phyloP scores from a whole-genome alignment of 2,113 vertebrate genomes.

The Cromileptes altivelis region DNA sequence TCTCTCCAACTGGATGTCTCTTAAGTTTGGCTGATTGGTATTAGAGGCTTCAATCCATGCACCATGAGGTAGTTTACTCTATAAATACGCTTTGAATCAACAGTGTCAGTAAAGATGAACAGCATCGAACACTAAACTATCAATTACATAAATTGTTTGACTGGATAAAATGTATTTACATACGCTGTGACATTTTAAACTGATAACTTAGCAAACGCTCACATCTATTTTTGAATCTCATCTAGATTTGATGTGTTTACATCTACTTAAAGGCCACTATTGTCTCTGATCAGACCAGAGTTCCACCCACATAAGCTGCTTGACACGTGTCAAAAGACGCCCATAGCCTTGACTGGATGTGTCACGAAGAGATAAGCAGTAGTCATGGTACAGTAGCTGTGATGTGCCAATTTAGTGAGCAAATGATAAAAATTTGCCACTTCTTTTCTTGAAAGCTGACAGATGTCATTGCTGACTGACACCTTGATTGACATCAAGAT shows the following conservation, averaged over 20 bases:
- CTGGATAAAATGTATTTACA: not conserved
- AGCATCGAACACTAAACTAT: not conserved
- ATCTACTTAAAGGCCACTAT: constrained; percentile 3
- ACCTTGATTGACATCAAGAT: no score
- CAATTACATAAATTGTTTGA: not conserved
- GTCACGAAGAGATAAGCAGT: not conserved
- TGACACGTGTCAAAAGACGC: not conserved
- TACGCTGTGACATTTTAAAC: not conserved
- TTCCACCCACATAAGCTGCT: not conserved
- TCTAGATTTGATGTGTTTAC: not conserved
- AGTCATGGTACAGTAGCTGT: not conserved
- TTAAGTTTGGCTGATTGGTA: not conserved
- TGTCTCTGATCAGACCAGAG: not conserved
- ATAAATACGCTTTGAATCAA: not conserved
- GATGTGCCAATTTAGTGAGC: not conserved
- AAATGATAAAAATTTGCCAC: not conserved
- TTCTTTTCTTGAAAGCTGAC: constrained; percentile 11
- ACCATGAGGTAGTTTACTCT: not conserved
- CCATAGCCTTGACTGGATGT: not conserved
- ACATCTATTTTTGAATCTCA: not conserved
- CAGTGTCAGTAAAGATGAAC: no score
- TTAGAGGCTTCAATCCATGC: not conserved
- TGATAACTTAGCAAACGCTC: not conserved
- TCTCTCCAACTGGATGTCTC: not conserved
- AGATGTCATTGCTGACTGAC: not conserved